phyloP scores from a whole-genome alignment of 2,797 vertebrate genomes.

The Macropus fuliginosus region DNA sequence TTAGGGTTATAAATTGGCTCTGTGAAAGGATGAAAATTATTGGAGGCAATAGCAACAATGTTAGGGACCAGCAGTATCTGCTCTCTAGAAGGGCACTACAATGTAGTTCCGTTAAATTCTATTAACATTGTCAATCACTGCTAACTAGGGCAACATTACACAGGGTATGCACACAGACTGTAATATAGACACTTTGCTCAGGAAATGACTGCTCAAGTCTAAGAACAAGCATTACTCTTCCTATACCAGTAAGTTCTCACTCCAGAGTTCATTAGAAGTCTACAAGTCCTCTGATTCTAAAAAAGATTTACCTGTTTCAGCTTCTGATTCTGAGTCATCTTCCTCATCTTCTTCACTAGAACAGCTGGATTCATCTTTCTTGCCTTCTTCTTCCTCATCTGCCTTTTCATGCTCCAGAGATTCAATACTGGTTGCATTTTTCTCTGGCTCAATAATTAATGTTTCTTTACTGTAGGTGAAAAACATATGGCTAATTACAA shows the following conservation, averaged over 20 bases:
- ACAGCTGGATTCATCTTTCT: conserved; percentile 99
- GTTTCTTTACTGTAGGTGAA: conserved; percentile 92
- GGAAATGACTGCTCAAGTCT: not conserved
- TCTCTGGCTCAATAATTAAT: conserved; percentile 95
- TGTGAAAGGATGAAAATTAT: not conserved
- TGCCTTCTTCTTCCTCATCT: conserved; percentile 96
- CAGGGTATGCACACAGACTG: not conserved
- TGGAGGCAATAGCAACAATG: not conserved
- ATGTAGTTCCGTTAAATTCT: not conserved
- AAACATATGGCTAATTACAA: conserved; percentile 52
- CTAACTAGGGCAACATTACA: not conserved
- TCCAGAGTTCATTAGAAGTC: not conserved
- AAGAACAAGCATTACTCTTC: not conserved
- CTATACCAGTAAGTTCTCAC: not conserved
- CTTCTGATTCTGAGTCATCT: conserved; percentile 98
- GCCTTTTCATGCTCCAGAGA: conserved; percentile 96
- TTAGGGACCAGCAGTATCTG: not conserved
- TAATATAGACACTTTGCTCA: not conserved
- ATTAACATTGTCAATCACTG: not conserved
- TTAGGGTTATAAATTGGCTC: not conserved
- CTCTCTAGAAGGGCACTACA: not conserved
- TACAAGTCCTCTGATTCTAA: conserved; percentile 1
- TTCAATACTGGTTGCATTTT: conserved; percentile 93
- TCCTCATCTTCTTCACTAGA: conserved; percentile 99
- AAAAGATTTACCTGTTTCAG: conserved; percentile 91